Evolutionary conservation across 1,140 invertebrate genomes (phyloP), one percentile per base, ranked within the genome.

Genomic region (Anastrepha obliqua): DNA sequence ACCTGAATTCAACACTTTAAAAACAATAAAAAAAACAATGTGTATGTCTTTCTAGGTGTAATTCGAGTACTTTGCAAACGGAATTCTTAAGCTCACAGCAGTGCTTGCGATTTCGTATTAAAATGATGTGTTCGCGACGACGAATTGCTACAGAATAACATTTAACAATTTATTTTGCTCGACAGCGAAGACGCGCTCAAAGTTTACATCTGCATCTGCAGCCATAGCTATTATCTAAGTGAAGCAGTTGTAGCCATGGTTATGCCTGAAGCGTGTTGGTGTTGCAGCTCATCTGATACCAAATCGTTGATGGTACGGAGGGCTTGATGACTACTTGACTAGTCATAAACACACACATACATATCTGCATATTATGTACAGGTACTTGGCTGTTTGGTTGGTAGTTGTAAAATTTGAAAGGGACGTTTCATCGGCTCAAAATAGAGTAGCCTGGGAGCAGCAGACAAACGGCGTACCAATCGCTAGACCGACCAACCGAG

Each of bases 71-170:
- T 29, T 29, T 62, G 4, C 4, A 62, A 17, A 62, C 15, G 60
- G 13, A 17, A 6, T 62, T 62, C 60, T 62, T 62, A 62, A 5
- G 1, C 15, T 0, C 1, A n/a, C 47, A 9, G 70, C 17, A 7
- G 0, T 42, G 9, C 0, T 51, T 55, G 74, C 47, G 74, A 9
- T 81, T 55, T 55, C 74, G 47, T 1, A 17, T 81, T 4, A 55
- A 81, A 81, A 29, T 47, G 85, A 42, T 86, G 85, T 65, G 85
- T 17, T 86, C 85, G 29, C 85, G 62, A 47, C 85, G 62, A 86
- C 85, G 85, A 47, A 62, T 44, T 29, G 17, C 29, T 81, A 42
- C 13, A 55, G 74, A 51, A 58, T 39, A 55, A 55, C 15, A 8
- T 81, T 58, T 13, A 81, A 81, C 15, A 81, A 81, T 81, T 81